These are phyloP conservation scores for Malaclemys terrapin DNA, from an alignment of 2,113 vertebrate species.

Conservation along the genomic window DNA sequence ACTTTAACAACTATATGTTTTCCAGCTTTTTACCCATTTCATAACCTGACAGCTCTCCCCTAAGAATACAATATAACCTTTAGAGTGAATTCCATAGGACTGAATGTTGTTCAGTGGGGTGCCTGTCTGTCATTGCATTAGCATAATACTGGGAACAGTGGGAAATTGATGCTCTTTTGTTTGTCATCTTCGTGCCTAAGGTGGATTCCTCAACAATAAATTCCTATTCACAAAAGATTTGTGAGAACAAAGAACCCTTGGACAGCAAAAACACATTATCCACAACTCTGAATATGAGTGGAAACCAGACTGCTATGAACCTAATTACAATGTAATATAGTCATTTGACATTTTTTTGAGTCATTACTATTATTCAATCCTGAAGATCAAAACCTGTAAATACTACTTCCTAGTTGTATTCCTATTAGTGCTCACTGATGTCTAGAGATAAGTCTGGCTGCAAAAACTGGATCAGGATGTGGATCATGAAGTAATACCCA, in stretches of 20 bases:
- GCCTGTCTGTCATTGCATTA: background rate
- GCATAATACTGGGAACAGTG: rapidly evolving
- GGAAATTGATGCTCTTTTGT: background rate
- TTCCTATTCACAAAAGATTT: background rate
- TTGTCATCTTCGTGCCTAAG: background rate
- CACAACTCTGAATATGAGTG: background rate
- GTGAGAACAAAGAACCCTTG: background rate
- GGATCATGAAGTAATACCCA: background rate
- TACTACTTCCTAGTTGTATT: slow-evolving; percentile 2
- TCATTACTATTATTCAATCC: slow-evolving; percentile 7
- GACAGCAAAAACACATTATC: background rate
- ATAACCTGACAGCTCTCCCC: background rate
- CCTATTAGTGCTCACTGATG: background rate
- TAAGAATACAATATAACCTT: background rate
- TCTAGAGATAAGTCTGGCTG: background rate
- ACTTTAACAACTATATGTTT: background rate
- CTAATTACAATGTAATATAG: background rate
- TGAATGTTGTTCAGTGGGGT: background rate
- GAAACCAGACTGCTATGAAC: background rate
- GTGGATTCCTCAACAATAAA: background rate
- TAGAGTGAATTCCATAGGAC: background rate
- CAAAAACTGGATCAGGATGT: slow-evolving; percentile 10
- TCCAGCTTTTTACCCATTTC: background rate
- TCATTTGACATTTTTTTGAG: background rate
- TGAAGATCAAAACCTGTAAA: background rate